Evolutionary conservation across 2,113 vertebrate genomes (phyloP).

Genomic region (Amblyopsis rosae): DNA sequence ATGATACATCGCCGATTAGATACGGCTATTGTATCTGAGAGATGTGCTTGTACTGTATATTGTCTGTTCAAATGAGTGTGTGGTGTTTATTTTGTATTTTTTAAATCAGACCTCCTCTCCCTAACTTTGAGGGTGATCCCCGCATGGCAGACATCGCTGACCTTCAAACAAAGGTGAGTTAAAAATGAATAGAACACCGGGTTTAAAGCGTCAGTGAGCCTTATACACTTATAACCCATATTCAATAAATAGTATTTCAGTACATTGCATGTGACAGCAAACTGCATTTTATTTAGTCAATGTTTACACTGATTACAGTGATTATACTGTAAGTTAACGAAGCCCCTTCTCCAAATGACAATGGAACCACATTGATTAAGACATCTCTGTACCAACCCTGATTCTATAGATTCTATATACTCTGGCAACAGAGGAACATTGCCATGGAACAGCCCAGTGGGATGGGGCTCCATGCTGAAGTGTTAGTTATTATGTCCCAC

Average conservation of each 20-base stretch:
- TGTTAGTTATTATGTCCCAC: conserved; percentile 5
- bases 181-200: conserved; percentile 12
- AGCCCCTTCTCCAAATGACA: not conserved
- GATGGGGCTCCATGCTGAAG: not conserved
- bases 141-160: conserved; percentile 39
- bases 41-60: not conserved
- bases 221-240: not conserved
- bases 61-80: not conserved
- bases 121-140: conserved; percentile 39
- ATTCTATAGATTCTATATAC: not conserved
- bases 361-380: no score
- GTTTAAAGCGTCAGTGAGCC: not conserved
- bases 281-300: not conserved
- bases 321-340: not conserved
- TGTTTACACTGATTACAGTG: not conserved
- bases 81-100: not conserved
- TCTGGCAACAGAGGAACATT: not conserved
- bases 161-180: conserved; percentile 61
- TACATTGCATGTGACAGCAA: not conserved
- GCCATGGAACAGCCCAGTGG: conserved; percentile 2
- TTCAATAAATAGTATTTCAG: not conserved
- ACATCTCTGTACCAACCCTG: no score
- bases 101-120: conserved; percentile 34
- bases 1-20: not conserved
- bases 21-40: not conserved